Evolutionary conservation across 2,113 vertebrate species (phyloP), one percentile per base, ranked within the genome.

Genomic region (Myanophis thanlyinensis): DNA sequence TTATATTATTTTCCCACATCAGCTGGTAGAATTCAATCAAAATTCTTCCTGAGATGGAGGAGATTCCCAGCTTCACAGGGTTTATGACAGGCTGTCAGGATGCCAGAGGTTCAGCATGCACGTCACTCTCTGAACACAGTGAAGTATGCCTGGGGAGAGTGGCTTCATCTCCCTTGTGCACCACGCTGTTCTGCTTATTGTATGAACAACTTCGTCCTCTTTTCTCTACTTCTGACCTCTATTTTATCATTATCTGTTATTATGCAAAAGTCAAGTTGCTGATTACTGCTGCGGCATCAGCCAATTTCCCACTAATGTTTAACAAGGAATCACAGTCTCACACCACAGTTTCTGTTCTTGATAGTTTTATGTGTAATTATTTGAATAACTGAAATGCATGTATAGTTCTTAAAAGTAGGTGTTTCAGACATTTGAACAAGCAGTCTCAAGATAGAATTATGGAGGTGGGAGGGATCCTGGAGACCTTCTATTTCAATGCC

Each of bases 11-110:
- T 30, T 9, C 8, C 20, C 91, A 46, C 0, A 0, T 25, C 85
- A 93, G 46, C 85, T 89, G 89, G 51, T 48, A 92, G 91, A 87
- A 85, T 88, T 85, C 93, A 87, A 62, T 6, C 0, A 54, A 95
- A 80, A 88, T 1, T 8, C 0, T 88, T 2, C 49, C n/a, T 0
- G 0, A 92, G 30, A 91, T 51, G 52, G 54, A 92, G 90, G 87
- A 12, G 0, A 5, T 54, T 93, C 93, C 92, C 84, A 92, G 53
- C 91, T 92, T 51, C 22, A 89, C 46, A 94, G 51, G 0, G 1
- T 44, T 80, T 47, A 44, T 11, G 47, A 53, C 11, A 27, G 46
- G 27, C 10, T n/a, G 30, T 67, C n/a, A 52, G 48, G 62, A 48
- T 93, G 89, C 67, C 35, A 22, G 40, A 73, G 23, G 23, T 87